Evolutionary conservation across 2,888 invertebrate species (phyloP), one percentile per base, ranked within the genome.

Genomic region (Clostera curtula): DNA sequence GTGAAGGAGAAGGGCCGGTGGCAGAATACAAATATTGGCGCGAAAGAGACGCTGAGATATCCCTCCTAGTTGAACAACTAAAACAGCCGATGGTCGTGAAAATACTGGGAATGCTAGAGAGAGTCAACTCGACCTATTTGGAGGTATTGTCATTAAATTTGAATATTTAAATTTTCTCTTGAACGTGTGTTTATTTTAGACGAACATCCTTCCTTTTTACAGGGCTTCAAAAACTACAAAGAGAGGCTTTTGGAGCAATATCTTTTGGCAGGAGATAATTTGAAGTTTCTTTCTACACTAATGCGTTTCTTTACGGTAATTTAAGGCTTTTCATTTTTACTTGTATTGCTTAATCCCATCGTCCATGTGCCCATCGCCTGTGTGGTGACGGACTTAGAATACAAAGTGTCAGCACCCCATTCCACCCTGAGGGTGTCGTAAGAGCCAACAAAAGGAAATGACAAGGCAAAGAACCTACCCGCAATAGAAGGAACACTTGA

Each of bases 21-120:
- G 90, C 93, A 0, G 96, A 96, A 61, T 93, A 93, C 56, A 90
- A 90, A 35, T 93, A 92, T 51, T 97, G 96, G 96, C 87, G 92
- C 26, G 90, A 93, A 51, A 85, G 92, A 37, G 92, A 95, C 58
- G 88, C 90, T 0, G 90, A 91, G 27, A 79, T 95, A 11, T 92
- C 93, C 30, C 83, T 91, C 12, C 72, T 95, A 1, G 88, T 91
- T 11, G 95, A 96, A 48, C 95, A 96, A 59, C 71, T 96, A 18
- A 93, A 93, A 55, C 89, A 91, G 18, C 88, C 90, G 0, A 85
- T 85, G 41, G 88, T 93, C 0, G 76, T 86, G 23, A 84, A 86
- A 49, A 89, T 93, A 45, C 59, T 89, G 5, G 57, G 73, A 3
- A 54, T 90, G 13, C 70, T 94, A 41, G 80, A 86, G 30, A 69